Conservation (phyloP, 1,140 invertebrate species). For the Heterodera schachtii region DNA sequence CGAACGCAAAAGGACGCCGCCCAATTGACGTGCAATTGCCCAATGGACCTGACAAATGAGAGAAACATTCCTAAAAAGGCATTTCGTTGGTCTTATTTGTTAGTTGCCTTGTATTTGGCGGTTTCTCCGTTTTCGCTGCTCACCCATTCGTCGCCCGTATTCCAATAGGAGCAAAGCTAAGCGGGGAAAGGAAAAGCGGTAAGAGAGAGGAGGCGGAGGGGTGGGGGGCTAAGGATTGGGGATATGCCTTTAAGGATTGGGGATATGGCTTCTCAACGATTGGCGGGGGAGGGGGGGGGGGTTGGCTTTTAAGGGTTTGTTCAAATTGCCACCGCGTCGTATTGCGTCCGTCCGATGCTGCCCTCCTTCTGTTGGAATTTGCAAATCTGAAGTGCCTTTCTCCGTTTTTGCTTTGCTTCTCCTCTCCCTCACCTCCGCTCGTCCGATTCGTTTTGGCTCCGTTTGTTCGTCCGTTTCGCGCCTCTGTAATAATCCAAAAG, state of each 20-base stretch:
- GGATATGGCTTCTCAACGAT: no score
- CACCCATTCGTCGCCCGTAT: slow-evolving; percentile 26
- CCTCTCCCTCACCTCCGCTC: slow-evolving; percentile 1
- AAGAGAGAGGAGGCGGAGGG: no score
- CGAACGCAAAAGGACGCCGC: slow-evolving; percentile 18
- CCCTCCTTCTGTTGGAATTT: slow-evolving; percentile 12
- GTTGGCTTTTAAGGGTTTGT: no score
- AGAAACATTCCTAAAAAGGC: no score
- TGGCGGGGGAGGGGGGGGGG: no score
- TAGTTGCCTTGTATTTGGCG: slow-evolving; percentile 15
- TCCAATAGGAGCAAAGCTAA: slow-evolving; percentile 14
- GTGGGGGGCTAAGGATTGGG: no score
- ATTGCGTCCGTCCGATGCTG: background rate
- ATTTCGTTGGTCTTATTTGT: no score
- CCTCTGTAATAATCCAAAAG: slow-evolving; percentile 16
- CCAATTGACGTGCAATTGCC: slow-evolving; percentile 9
- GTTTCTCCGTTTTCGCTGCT: slow-evolving; percentile 24
- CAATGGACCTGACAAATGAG: slow-evolving; percentile 14
- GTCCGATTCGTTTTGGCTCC: slow-evolving; percentile 6
- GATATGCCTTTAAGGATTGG: no score
- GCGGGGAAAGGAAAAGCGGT: no score
- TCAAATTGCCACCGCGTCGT: slow-evolving; percentile 8
- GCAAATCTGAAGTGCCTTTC: slow-evolving; percentile 12
- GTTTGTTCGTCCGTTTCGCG: background rate
- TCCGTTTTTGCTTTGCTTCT: no score